phyloP scores from a whole-genome alignment of 2,797 vertebrate genomes.

The Paguma larvata region DNA sequence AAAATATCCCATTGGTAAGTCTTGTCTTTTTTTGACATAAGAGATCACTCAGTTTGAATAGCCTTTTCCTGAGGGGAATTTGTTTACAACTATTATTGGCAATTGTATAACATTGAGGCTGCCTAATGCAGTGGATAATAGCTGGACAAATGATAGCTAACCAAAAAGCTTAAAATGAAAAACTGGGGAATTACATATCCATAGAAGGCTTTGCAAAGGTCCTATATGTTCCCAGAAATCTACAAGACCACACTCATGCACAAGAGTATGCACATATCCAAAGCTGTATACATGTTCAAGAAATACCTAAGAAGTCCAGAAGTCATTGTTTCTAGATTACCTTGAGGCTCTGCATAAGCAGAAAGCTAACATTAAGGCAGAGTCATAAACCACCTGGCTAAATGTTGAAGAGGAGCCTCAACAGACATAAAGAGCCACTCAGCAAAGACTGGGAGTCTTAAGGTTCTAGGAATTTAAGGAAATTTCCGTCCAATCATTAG shows the following conservation, averaged over 20 bases:
- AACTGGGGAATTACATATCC: neutral
- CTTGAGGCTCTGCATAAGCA: neutral
- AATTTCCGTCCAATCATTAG: neutral
- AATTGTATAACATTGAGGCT: constrained; percentile 28
- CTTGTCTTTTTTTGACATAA: constrained; percentile 35
- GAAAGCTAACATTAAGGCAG: neutral
- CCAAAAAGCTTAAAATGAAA: neutral
- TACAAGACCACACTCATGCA: neutral
- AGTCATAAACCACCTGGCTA: neutral
- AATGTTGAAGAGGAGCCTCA: neutral
- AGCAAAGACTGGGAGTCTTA: neutral
- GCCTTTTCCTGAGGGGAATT: neutral
- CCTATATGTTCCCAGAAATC: neutral
- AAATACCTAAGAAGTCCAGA: neutral
- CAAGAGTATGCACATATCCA: neutral
- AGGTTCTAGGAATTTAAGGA: constrained; percentile 26
- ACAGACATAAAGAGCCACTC: neutral
- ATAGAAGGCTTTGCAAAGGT: constrained; percentile 3
- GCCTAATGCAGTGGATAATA: neutral
- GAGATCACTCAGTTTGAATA: neutral
- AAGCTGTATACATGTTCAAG: neutral
- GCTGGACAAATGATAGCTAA: constrained; percentile 33
- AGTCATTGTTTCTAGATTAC: neutral
- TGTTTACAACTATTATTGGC: neutral
- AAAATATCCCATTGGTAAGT: neutral